Evolutionary conservation across 2,797 vertebrate species (phyloP), one percentile per base, ranked within the genome.

Genomic region (Craterocephalus amniculus): DNA sequence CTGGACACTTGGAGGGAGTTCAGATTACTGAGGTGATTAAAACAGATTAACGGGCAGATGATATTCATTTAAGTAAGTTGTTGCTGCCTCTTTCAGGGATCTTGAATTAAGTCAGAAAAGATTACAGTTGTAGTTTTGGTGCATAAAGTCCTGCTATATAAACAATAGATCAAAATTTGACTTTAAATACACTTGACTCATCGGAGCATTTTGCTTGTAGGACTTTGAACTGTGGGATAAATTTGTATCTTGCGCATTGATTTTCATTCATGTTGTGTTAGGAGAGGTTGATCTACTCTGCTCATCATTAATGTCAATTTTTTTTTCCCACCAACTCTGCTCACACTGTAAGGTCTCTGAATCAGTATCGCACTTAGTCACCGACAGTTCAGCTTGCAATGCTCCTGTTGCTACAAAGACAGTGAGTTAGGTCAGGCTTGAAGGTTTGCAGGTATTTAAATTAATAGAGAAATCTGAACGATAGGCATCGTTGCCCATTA

Each of bases 231-330:
- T 66, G 51, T 51, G 10, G 7, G 31, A 87, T 83, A 72, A 81
- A 86, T 70, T n/a, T 64, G 52, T 57, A 66, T 81, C 77, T 55
- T 63, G 66, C 72, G 67, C 79, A 87, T 93, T 84, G 91, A 93
- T 91, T 91, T 91, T 87, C 78, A 73, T 90, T 91, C 83, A 82
- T 78, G 85, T 81, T 76, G 70, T 56, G 74, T 88, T 88, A 78
- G 70, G 29, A 62, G 63, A 58, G 83, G 90, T 92, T 83, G 89
- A 91, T 87, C 79, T 70, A 43, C 70, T 83, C 38, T 71, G 79
- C 84, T 73, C 78, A 84, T 80, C 6, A 4, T 63, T 43, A 20
- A 43, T 43, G 18, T 43, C 16, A 20, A 43, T 20, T 43, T 43
- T 43, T 6, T 43, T 40, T 70, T 32, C 82, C 32, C 26, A 74